Base-by-base conservation (phyloP, 2,888 invertebrate genomes). In the Lobophora halterata region DNA sequence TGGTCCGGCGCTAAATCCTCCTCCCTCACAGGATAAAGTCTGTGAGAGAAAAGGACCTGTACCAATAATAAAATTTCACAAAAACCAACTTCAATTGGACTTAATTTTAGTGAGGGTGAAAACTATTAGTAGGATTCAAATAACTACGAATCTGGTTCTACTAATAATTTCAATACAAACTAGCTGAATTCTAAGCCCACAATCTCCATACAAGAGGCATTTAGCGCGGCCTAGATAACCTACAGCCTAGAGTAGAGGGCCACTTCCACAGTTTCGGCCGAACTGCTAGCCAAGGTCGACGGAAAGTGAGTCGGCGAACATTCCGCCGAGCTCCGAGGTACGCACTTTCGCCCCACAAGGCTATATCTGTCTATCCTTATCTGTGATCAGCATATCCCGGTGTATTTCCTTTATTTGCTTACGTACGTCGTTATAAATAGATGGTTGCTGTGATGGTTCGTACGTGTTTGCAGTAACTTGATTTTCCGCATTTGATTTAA, bases 301-400 rank as follows among this genome's bases (percentile, higher is more conserved):
- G 55, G 67, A 69, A 69, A 80, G 80, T 78, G 71, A 65, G 60
- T 71, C 66, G 55, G 33, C 65, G 64, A 64, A 61, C 75, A 79
- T 79, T 79, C 79, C 78, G 54, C 51, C 58, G n/a, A 52, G 44
- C 44, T 52, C 52, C 35, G 44, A 48, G 47, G 52, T 51, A 66
- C 69, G 67, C 71, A 75, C 79, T 79, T 78, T 78, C 79, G 73
- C 77, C 70, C 57, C 59, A 58, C 78, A 79, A 79, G 79, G 79
- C 77, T 79, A 70, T 28, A 31, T 36, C 40, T 32, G 32, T 45
- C 29, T 41, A 33, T 46, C 46, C 31, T 40, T 42, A 46, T 46
- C 33, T 41, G 26, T 12, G 42, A 50, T 49, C 49, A 41, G 35
- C 45, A 49, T 47, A 43, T 49, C 38, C 43, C 39, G 29, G 41